phyloP scores from a whole-genome alignment of 2,113 vertebrate genomes.

The Tauraco erythrolophus region DNA sequence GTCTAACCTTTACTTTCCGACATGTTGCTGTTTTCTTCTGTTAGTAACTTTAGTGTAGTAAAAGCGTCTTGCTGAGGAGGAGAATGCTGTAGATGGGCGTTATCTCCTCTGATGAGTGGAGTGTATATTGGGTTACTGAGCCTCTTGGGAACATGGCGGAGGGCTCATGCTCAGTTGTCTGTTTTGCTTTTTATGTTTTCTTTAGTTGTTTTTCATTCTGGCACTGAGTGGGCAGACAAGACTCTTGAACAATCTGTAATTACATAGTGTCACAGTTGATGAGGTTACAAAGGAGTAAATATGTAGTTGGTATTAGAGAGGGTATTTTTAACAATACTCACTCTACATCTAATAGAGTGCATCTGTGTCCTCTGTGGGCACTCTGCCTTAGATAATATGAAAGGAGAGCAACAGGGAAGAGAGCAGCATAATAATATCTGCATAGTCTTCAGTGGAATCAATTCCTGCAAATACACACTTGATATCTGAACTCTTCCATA shows the following conservation, averaged over 20 bases:
- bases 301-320: conserved; percentile 52
- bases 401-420: conserved; percentile 27
- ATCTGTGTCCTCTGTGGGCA: conserved; percentile 58
- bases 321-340: conserved; percentile 60
- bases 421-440: conserved; percentile 39
- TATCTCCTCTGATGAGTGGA: not conserved
- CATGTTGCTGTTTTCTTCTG: not conserved
- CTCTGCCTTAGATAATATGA: conserved; percentile 32
- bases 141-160: not conserved
- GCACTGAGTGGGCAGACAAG: conserved; percentile 54
- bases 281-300: conserved; percentile 71
- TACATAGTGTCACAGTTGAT: conserved; percentile 62
- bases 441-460: conserved; percentile 24
- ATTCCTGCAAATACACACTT: conserved; percentile 53
- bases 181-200: conserved; percentile 32
- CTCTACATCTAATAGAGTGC: conserved; percentile 57
- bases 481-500: conserved; percentile 56
- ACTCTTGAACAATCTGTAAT: conserved; percentile 70
- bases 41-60: not conserved
- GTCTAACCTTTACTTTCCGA: conserved; percentile 4
- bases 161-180: not conserved
- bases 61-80: not conserved
- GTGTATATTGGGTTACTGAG: not conserved
- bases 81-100: not conserved
- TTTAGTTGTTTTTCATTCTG: conserved; percentile 44